These are phyloP conservation scores for Hucho hucho DNA, from an alignment of 2,113 vertebrate genomes.

Conservation along the genomic window DNA sequence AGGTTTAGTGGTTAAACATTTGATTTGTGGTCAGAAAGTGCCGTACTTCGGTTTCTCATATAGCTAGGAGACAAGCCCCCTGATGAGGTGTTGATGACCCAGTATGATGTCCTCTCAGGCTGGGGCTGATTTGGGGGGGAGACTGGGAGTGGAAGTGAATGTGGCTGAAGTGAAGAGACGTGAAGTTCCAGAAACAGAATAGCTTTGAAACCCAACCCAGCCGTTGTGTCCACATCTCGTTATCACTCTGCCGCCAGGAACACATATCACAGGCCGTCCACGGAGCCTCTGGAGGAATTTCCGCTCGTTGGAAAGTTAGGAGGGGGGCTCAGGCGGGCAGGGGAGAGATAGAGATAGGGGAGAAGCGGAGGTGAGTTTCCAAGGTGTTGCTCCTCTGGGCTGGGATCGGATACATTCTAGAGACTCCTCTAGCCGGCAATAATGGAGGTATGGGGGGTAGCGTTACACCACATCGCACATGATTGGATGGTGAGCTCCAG, in stretches of 20 bases:
- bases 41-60: no score
- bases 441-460: constrained; percentile 65
- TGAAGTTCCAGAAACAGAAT: constrained; percentile 22
- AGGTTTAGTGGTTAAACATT: no score
- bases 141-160: neutral
- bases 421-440: constrained; percentile 66
- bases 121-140: neutral
- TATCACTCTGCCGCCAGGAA: neutral
- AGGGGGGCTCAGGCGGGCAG: constrained; percentile 19
- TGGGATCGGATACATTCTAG: constrained; percentile 73
- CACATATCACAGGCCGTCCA: constrained; percentile 45
- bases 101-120: neutral
- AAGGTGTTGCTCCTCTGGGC: constrained; percentile 61
- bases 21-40: no score
- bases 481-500: constrained; percentile 54
- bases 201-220: constrained; percentile 24
- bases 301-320: constrained; percentile 42
- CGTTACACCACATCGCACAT: constrained; percentile 68
- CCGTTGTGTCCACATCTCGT: constrained; percentile 29
- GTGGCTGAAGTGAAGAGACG: constrained; percentile 12
- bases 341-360: constrained; percentile 9
- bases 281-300: constrained; percentile 53
- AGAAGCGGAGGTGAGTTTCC: constrained; percentile 49
- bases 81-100: no score
- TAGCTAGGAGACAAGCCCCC: no score